Evolutionary conservation across 2,797 vertebrate species (phyloP).

Genomic region (Rousettus madagascariensis): DNA sequence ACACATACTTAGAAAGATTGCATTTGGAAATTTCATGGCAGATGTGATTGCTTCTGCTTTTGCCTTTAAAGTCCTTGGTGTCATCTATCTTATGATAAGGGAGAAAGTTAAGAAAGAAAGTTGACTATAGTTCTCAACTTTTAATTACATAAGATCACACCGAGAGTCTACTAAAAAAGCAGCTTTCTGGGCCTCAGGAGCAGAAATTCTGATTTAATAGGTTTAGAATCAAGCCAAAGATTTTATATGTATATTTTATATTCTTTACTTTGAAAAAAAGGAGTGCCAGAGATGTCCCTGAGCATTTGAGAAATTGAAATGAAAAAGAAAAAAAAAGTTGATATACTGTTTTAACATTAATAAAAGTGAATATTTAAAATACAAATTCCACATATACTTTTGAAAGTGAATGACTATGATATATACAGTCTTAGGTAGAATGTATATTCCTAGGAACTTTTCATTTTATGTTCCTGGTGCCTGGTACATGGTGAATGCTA

Average conservation of each 20-base stretch:
- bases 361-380: neutral
- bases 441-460: neutral
- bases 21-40: constrained; percentile 59
- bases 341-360: neutral
- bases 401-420: neutral
- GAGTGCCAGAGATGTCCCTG: neutral
- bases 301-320: constrained; percentile 23
- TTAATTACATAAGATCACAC: constrained; percentile 48
- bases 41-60: constrained; percentile 49
- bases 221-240: constrained; percentile 24
- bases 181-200: neutral
- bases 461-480: neutral
- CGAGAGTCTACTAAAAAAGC: neutral
- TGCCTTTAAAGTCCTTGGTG: constrained; percentile 51
- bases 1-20: constrained; percentile 59
- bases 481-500: neutral
- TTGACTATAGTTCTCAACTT: constrained; percentile 27
- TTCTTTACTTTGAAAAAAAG: neutral
- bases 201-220: constrained; percentile 6
- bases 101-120: constrained; percentile 6
- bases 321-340: neutral
- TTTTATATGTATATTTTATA: neutral
- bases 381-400: neutral
- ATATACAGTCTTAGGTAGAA: neutral
- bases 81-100: constrained; percentile 46